Base-by-base conservation (phyloP, 2,888 invertebrate species). In the Syrphus vitripennis region DNA sequence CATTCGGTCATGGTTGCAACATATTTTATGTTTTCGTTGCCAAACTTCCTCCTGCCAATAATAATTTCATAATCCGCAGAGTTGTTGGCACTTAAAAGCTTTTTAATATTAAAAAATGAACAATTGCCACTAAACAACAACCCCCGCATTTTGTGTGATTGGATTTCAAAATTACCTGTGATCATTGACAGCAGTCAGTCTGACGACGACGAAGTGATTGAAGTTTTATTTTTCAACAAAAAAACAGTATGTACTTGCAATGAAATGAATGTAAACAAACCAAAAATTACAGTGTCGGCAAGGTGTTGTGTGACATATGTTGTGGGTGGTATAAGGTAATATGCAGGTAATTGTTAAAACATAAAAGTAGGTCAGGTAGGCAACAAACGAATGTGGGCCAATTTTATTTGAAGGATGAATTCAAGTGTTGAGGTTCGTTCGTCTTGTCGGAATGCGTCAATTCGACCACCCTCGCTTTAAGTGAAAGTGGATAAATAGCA, bases 131-230 rank as follows among this genome's bases (percentile, higher is more conserved):
- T 53, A 37, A 42, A 24, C 50, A 16, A 21, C 83, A 48, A 21
- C 59, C 84, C 71, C 71, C 84, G 61, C 84, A 53, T 69, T n/a
- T 6, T 19, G 3, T 65, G 67, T 65, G 55, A 84, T 80, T 84
- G 65, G 57, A 50, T 29, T 53, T 71, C 50, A 59, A 57, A 80
- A 81, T 77, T 77, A 61, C 76, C 67, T 50, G 34, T 72, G 71
- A 81, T 69, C 70, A 80, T 75, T 80, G 83, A 59, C 76, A 69
- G 50, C 45, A 37, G 31, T 21, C 53, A n/a, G n/a, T n/a, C n/a
- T n/a, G n/a, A 42, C 19, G 34, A 67, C 67, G 65, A 42, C 26
- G 45, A 70, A 67, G 57, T 76, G 69, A 70, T 55, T 57, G 70
- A 75, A 57, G 55, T 63, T n/a, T 37, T 10, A 42, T 37, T 55